A percentile compares a stretch with the other conserved stretches of the same genome.
Conservation (phyloP, 2,888 invertebrate species). For the Mesorhabditis belari region DNA sequence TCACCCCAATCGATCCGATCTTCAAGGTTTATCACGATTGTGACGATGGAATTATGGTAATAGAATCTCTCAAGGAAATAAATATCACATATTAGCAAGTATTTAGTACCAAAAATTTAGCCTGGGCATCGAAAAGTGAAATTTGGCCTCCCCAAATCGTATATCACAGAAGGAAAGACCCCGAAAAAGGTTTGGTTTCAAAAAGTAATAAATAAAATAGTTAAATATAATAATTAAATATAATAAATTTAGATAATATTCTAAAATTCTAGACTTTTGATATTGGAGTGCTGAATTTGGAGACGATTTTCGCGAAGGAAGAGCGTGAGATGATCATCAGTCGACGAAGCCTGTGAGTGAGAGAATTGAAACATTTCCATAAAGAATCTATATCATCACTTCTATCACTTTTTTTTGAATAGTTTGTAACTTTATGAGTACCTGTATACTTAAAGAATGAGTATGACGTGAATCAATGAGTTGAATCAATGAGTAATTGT, state of each 20-base stretch:
- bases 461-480: too few species aligned
- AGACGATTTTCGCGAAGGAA: conserved; percentile 29
- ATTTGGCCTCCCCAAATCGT: conserved; percentile 26
- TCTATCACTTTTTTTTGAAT: not conserved
- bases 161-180: conserved; percentile 22
- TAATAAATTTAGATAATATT: too few species aligned
- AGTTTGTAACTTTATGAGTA: too few species aligned
- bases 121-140: conserved; percentile 23
- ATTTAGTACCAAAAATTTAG: too few species aligned
- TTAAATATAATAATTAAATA: too few species aligned
- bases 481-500: too few species aligned
- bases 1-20: conserved; percentile 36
- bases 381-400: not conserved
- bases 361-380: too few species aligned
- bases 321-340: conserved; percentile 21
- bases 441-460: too few species aligned
- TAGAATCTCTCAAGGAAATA: not conserved
- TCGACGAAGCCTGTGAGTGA: too few species aligned
- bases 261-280: conserved; percentile 26
- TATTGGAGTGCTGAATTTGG: conserved; percentile 33
- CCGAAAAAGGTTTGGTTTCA: conserved; percentile 4
- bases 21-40: conserved; percentile 39
- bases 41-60: conserved; percentile 32
- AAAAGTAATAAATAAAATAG: too few species aligned
- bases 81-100: not conserved